Conservation (phyloP, 2,797 vertebrate species). For the Odontamblyopus lacepedii region DNA sequence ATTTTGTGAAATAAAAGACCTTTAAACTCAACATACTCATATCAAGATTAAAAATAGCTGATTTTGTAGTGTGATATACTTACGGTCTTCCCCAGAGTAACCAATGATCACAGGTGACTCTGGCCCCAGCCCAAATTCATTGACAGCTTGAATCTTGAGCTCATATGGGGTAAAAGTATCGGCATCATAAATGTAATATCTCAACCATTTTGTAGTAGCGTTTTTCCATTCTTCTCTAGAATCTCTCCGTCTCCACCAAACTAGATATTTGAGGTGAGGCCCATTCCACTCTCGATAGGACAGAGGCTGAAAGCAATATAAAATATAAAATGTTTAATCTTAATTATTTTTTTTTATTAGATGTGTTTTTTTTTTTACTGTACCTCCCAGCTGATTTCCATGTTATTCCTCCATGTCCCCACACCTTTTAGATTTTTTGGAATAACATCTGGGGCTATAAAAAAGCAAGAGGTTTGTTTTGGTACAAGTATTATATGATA, state of each 20-base stretch:
- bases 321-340: background rate
- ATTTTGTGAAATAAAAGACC: no score
- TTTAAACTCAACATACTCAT: background rate
- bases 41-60: no score
- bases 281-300: slow-evolving; percentile 89
- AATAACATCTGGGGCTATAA: slow-evolving; percentile 91
- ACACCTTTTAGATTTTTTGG: slow-evolving; percentile 88
- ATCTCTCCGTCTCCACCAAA: slow-evolving; percentile 89
- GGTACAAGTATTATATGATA: background rate
- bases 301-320: slow-evolving; percentile 65
- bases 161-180: slow-evolving; percentile 96
- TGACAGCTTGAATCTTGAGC: slow-evolving; percentile 93
- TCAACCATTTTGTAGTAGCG: slow-evolving; percentile 84
- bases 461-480: background rate
- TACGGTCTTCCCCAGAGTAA: slow-evolving; percentile 97
- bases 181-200: slow-evolving; percentile 89
- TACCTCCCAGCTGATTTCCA: slow-evolving; percentile 99
- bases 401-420: slow-evolving; percentile 94
- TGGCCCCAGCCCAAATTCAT: slow-evolving; percentile 91
- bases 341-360: no score
- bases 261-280: slow-evolving; percentile 91
- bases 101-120: slow-evolving; percentile 89
- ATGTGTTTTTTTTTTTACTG: background rate
- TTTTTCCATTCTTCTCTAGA: slow-evolving; percentile 93
- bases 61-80: slow-evolving; percentile 64